phyloP scores from a whole-genome alignment of 2,797 vertebrate genomes.

The Diplodus sargus region DNA sequence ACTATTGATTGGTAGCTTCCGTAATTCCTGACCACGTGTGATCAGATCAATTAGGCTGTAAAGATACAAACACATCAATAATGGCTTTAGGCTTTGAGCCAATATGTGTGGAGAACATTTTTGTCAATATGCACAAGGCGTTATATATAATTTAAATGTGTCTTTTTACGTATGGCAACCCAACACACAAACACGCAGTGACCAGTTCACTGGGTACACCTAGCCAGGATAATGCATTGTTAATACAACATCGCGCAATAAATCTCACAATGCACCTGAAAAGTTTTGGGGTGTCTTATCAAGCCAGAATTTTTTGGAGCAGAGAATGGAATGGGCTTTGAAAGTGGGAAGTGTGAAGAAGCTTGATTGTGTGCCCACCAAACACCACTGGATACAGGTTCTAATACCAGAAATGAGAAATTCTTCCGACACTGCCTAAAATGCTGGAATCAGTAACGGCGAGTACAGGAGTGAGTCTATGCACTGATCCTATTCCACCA shows the following conservation, averaged over 20 bases:
- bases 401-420: neutral
- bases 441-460: no score
- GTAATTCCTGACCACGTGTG: conserved; percentile 50
- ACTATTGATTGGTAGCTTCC: conserved; percentile 61
- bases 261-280: neutral
- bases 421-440: no score
- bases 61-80: conserved; percentile 66
- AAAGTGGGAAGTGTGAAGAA: no score
- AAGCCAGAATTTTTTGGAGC: neutral
- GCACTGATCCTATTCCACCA: no score
- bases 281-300: neutral
- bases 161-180: neutral
- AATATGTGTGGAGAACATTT: conserved; percentile 24
- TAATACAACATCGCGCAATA: neutral
- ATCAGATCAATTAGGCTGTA: conserved; percentile 59
- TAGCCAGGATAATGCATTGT: neutral
- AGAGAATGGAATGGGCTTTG: neutral
- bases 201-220: neutral
- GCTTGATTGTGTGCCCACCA: neutral
- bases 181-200: neutral
- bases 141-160: conserved; percentile 23
- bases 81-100: conserved; percentile 40
- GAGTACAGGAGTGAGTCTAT: no score
- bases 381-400: neutral
- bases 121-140: conserved; percentile 33